These are phyloP conservation scores for Frankliniella fusca DNA, from an alignment of 2,888 invertebrate species.

Conservation along the genomic window DNA sequence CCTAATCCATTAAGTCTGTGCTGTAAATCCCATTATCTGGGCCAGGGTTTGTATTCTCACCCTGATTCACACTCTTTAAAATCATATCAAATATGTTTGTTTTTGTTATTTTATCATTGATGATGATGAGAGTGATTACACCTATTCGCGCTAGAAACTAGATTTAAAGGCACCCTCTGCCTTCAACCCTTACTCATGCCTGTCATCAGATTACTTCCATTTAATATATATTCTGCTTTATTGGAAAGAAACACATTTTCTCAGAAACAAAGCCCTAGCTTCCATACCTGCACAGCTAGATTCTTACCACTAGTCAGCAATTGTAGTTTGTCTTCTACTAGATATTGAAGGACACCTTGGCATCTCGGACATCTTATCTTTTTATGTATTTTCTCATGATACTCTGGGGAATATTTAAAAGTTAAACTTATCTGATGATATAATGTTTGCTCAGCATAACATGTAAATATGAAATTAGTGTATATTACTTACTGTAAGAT, in stretches of 20 bases:
- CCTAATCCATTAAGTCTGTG: too few species aligned
- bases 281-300: background rate
- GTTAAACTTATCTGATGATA: background rate
- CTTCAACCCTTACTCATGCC: background rate
- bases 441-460: background rate
- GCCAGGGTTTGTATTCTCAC: too few species aligned
- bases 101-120: too few species aligned
- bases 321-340: conserved; percentile 7
- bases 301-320: background rate
- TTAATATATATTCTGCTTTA: too few species aligned
- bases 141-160: too few species aligned
- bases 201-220: background rate
- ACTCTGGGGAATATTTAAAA: background rate
- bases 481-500: background rate
- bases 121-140: too few species aligned
- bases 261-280: background rate
- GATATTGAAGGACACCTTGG: conserved; percentile 24
- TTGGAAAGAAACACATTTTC: background rate
- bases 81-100: background rate
- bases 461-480: background rate
- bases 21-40: too few species aligned
- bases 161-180: too few species aligned
- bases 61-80: background rate
- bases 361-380: conserved; percentile 26
- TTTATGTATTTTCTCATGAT: background rate